These are phyloP conservation scores for Tragelaphus strepsiceros DNA, from an alignment of 2,113 vertebrate species.

Conservation along the genomic window DNA sequence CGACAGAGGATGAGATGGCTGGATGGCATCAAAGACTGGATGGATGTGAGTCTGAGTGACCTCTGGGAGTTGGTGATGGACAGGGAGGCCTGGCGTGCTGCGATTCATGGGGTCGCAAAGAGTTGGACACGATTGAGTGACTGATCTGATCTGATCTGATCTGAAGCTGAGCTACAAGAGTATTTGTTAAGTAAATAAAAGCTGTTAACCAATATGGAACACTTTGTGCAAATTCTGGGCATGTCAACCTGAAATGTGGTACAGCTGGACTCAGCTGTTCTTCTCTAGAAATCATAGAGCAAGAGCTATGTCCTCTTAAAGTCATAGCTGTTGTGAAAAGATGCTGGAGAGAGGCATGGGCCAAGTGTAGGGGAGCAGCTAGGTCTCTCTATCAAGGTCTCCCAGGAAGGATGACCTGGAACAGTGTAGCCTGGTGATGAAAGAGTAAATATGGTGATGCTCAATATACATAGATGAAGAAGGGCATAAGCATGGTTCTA, in stretches of 20 bases:
- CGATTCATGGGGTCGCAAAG: too few species aligned
- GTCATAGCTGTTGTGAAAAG: conserved; percentile 12
- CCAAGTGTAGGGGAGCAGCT: not conserved
- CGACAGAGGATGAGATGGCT: too few species aligned
- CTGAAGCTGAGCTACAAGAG: not conserved
- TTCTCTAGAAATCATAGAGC: not conserved
- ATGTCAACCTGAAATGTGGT: not conserved
- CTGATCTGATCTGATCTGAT: too few species aligned
- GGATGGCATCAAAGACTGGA: too few species aligned
- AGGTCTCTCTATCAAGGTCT: not conserved
- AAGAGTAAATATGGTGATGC: too few species aligned
- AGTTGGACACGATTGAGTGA: too few species aligned
- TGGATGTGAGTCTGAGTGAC: too few species aligned
- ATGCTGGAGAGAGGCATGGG: not conserved
- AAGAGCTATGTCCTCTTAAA: not conserved
- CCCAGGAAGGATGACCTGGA: not conserved
- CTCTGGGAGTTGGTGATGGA: too few species aligned
- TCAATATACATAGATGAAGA: not conserved
- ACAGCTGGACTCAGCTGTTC: not conserved
- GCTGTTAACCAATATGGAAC: not conserved
- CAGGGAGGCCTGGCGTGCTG: too few species aligned
- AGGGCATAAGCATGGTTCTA: not conserved
- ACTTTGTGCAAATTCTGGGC: not conserved
- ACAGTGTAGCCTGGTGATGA: not conserved
- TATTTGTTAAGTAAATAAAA: conserved; percentile 20